Evolutionary conservation across 2,113 vertebrate species (phyloP), one percentile per base, ranked within the genome.

Genomic region (Protobothrops mucrosquamatus): DNA sequence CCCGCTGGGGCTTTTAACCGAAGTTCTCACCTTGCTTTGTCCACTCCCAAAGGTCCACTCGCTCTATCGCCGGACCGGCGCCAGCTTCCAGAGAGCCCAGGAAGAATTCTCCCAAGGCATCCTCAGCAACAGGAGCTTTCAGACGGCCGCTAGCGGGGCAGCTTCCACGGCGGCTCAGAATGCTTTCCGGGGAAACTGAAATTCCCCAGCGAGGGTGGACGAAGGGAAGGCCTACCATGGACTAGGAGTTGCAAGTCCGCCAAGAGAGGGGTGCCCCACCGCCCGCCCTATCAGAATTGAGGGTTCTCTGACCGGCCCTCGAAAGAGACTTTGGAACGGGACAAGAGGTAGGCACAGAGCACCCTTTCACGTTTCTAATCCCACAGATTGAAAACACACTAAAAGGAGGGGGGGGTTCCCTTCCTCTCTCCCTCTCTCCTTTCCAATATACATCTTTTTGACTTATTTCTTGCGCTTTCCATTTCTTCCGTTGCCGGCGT

Each of bases 71-170:
- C 97, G 98, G 91, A 99, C 99, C 0, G 99, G 99, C 46, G 99
- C 99, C 95, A 99, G 98, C 95, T 99, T 99, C 97, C 97, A 98
- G 89, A 98, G 99, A 94, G 99, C 99, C 1, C 99, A 99, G 94
- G 98, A 98, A 81, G 99, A 99, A 96, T 99, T 99, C 94, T 99
- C 99, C 91, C 98, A 98, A 10, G 99, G 98, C 81, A 98, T 99
- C 95, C 96, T 99, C 95, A 98, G 95, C 95, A 99, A 97, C 97
- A 97, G 97, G 91, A 97, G 96, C 92, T 98, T 99, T 97, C 99
- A 99, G 96, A 98, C 54, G 0, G 98, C 98, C 0, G 98, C 99
- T 0, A 55, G 98, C 0, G 97, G 96, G 0, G 99, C 97, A 0
- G 98, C 99, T 54, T 96, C 97, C 39, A 96, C 98, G 0, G 98